phyloP scores from a whole-genome alignment of 1,140 invertebrate species.

The Caenorhabditis briggsae region DNA sequence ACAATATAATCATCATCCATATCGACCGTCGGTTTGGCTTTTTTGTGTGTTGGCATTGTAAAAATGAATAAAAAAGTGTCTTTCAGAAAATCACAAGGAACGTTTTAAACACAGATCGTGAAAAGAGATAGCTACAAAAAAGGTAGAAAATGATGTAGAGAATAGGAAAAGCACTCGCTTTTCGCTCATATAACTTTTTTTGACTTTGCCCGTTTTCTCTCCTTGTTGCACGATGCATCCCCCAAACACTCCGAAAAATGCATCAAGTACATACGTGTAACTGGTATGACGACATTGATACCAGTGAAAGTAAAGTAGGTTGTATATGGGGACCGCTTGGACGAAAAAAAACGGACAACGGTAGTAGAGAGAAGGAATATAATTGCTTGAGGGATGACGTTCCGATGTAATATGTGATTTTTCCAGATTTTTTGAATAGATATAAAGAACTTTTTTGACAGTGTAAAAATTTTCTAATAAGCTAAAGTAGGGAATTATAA shows the following conservation, averaged over 20 bases:
- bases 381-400: conserved; percentile 9
- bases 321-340: conserved; percentile 32
- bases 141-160: background rate
- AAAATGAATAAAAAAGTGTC: background rate
- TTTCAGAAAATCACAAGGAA: background rate
- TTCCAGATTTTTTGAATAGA: background rate
- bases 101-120: background rate
- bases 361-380: background rate
- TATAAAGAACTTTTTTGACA: background rate
- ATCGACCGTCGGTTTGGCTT: background rate
- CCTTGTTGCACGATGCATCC: conserved; percentile 44
- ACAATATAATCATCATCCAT: conserved; percentile 52
- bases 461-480: background rate
- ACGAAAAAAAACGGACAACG: background rate
- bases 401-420: conserved; percentile 26
- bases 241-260: background rate
- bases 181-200: conserved; percentile 43
- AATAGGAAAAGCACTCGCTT: background rate
- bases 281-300: conserved; percentile 55
- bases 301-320: conserved; percentile 39
- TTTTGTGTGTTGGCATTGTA: background rate
- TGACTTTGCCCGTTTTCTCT: background rate
- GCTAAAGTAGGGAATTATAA: too few relatives aligned
- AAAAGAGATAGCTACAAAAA: background rate
- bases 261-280: conserved; percentile 54